Conservation (phyloP, 2,113 vertebrate genomes). For the Percopsis transmontana region DNA sequence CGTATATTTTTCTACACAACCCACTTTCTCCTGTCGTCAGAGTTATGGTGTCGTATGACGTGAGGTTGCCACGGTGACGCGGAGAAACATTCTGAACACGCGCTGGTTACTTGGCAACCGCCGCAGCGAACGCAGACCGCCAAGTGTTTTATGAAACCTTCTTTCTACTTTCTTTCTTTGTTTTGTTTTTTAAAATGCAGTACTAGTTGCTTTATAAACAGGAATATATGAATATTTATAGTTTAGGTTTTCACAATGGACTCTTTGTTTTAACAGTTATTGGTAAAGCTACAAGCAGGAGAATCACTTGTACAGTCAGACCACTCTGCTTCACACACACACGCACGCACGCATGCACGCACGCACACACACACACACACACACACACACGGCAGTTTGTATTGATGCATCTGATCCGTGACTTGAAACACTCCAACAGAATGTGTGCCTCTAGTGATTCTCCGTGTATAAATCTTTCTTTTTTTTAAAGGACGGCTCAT, state of each 20-base stretch:
- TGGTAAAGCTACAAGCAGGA: neutral
- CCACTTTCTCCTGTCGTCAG: too few relatives aligned
- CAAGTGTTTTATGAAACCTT: too few relatives aligned
- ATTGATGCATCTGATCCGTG: neutral
- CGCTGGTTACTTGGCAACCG: too few relatives aligned
- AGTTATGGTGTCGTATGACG: too few relatives aligned
- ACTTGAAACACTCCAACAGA: slow-evolving; percentile 8
- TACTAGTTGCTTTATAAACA: too few relatives aligned
- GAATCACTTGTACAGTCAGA: neutral
- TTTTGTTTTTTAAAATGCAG: too few relatives aligned
- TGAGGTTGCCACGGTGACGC: too few relatives aligned
- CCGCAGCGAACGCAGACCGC: too few relatives aligned
- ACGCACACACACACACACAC: neutral
- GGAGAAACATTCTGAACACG: too few relatives aligned
- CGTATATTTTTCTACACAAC: too few relatives aligned
- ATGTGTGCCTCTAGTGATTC: slow-evolving; percentile 61
- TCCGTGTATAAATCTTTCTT: slow-evolving; percentile 48
- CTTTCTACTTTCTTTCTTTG: too few relatives aligned
- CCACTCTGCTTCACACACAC: too few relatives aligned
- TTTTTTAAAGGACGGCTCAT: slow-evolving; percentile 36
- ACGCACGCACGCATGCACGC: neutral
- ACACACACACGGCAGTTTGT: slow-evolving; percentile 1
- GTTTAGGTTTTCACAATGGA: neutral
- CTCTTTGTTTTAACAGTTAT: neutral
- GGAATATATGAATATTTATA: neutral